Evolutionary conservation across 2,888 invertebrate species (phyloP), one percentile per base, ranked within the genome.

Genomic region (Hypercompe scribonia): DNA sequence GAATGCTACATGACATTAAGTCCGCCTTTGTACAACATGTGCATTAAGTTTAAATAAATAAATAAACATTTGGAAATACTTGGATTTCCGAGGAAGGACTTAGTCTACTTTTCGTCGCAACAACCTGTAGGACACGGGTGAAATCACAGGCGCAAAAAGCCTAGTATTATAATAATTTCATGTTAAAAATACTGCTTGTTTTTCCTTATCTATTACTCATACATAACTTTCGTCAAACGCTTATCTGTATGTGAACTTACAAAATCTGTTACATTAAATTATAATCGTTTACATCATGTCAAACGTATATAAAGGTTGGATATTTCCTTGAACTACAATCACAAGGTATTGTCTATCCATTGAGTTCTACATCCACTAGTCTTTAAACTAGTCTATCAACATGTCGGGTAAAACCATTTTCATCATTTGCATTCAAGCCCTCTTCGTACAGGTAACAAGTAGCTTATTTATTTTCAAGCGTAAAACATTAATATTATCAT

Each of bases 351-450:
- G 31, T 61, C 46, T 42, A 33, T 34, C n/a, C 7, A 61, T 61
- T 31, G 28, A 46, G 54, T 42, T 64, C 24, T 61, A 46, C 63
- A 28, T 39, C 18, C 65, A 61, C 10, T 15, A 58, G 21, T n/a
- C 21, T 31, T 7, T 0, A 15, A 58, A 31, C 31, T 18, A 61
- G 5, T 61, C 28, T 63, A 39, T 10, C 70, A 76, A 68, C 33
- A 79, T 79, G 80, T 50, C 75, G 11, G 72, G 65, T 33, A 80
- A 74, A 61, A 33, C 68, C 68, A 36, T 80, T 21, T 67, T 77
- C 18, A 15, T 74, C 21, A 2, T 76, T 34, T 77, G 76, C 67
- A 75, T 74, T 61, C 72, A 75, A 36, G 75, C 73, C 28, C 68
- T 80, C 24, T 71, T 78, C 24, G 39, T 68, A 15, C 76, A 80